A percentile compares a stretch with the other conserved stretches of the same genome.
Evolutionary conservation across 2,797 vertebrate genomes (phyloP).

Genomic region (Crocodylus rhombifer): DNA sequence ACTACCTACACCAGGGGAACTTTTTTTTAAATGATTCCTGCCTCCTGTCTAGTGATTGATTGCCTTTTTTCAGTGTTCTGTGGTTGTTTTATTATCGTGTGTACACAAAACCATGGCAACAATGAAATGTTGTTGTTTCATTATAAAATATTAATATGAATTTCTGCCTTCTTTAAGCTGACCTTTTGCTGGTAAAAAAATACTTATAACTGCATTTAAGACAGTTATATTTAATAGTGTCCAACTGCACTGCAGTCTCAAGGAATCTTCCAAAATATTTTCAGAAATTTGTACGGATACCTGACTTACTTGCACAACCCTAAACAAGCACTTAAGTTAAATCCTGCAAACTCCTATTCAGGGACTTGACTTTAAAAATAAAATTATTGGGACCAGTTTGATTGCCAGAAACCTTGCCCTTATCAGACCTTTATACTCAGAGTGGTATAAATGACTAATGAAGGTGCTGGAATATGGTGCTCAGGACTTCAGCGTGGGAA

Average conservation of each 20-base stretch:
- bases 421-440: neutral
- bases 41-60: conserved; percentile 4
- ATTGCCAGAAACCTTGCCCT: neutral
- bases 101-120: conserved; percentile 18
- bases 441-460: neutral
- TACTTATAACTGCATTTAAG: neutral
- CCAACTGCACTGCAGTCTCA: neutral
- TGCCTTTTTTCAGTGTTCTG: neutral
- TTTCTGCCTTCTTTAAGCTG: neutral
- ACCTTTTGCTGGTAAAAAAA: conserved; percentile 36
- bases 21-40: neutral
- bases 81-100: conserved; percentile 12
- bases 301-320: neutral
- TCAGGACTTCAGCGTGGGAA: neutral
- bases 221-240: neutral
- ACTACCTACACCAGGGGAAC: conserved; percentile 24
- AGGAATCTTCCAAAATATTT: neutral
- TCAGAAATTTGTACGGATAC: neutral
- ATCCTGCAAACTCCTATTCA: neutral
- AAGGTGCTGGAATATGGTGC: neutral
- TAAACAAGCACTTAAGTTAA: neutral
- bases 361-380: neutral
- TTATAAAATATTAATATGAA: neutral
- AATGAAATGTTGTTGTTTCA: neutral
- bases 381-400: neutral